A percentile compares a stretch with the other conserved stretches of the same genome.
phyloP scores from a whole-genome alignment of 2,888 invertebrate species.

The Watsonalla binaria region DNA sequence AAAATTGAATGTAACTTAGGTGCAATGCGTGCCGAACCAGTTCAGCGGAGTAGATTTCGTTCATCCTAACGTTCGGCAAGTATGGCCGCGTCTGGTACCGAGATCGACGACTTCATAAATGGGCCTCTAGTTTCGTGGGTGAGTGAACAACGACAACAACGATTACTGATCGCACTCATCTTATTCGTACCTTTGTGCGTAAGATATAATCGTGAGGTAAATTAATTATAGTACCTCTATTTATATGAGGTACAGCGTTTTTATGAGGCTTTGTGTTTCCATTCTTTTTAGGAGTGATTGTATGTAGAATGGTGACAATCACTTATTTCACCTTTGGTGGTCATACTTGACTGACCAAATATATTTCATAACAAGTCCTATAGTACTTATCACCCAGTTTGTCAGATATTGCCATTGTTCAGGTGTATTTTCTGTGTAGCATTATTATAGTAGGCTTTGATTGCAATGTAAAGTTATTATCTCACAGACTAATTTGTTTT shows the following conservation, averaged over 20 bases:
- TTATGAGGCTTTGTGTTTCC: slow-evolving; percentile 4
- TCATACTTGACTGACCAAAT: background rate
- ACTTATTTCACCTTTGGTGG: background rate
- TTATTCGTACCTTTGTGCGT: slow-evolving; percentile 47
- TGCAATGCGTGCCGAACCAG: slow-evolving; percentile 56
- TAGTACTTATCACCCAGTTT: background rate
- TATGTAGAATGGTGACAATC: background rate
- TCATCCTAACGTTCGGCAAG: slow-evolving; percentile 62
- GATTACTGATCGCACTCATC: slow-evolving; percentile 38
- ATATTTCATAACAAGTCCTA: background rate
- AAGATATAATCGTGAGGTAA: slow-evolving; percentile 55
- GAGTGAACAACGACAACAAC: slow-evolving; percentile 75
- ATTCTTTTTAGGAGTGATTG: background rate
- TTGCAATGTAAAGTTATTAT: too few relatives aligned
- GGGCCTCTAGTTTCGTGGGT: slow-evolving; percentile 93
- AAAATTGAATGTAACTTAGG: slow-evolving; percentile 39
- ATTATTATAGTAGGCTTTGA: too few relatives aligned
- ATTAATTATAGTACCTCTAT: slow-evolving; percentile 25
- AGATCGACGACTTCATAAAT: slow-evolving; percentile 90
- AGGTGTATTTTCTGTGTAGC: too few relatives aligned
- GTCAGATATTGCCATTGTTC: too few relatives aligned
- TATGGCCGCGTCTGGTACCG: slow-evolving; percentile 82
- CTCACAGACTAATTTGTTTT: too few relatives aligned
- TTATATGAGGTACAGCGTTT: slow-evolving; percentile 12
- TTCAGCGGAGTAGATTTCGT: slow-evolving; percentile 49